These are phyloP conservation scores for Yponomeuta cagnagella DNA, from an alignment of 2,888 invertebrate species.

Conservation along the genomic window DNA sequence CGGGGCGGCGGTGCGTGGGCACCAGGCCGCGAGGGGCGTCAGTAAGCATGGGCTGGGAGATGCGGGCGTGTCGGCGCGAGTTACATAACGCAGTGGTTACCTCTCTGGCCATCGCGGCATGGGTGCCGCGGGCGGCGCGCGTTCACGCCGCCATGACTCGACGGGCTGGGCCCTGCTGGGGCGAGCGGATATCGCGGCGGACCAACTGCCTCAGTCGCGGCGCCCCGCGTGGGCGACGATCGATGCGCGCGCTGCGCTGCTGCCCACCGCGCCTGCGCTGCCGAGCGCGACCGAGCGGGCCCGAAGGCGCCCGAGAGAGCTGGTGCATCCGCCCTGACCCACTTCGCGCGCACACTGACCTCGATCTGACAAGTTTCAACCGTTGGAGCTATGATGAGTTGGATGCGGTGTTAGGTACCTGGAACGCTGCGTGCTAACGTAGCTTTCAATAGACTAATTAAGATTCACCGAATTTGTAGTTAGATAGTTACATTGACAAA, in stretches of 20 bases:
- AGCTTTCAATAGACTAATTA: too few relatives aligned
- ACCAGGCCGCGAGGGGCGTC: slow-evolving; percentile 24
- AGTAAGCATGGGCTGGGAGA: slow-evolving; percentile 43
- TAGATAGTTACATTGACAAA: too few relatives aligned
- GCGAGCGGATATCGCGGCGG: slow-evolving; percentile 62
- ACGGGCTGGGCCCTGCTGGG: slow-evolving; percentile 58
- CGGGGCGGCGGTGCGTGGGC: slow-evolving; percentile 14
- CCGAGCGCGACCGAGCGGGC: slow-evolving; percentile 38
- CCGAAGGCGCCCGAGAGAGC: slow-evolving; percentile 36
- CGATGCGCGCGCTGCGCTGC: slow-evolving; percentile 56
- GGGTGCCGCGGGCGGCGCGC: slow-evolving; percentile 76
- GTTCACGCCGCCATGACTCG: slow-evolving; percentile 72
- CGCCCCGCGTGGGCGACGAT: slow-evolving; percentile 44
- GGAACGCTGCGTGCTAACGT: too few relatives aligned
- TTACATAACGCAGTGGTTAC: slow-evolving; percentile 39
- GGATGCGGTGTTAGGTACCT: slow-evolving; percentile 1
- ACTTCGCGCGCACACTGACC: slow-evolving; percentile 64
- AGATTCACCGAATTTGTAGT: too few relatives aligned
- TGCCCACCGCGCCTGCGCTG: slow-evolving; percentile 37
- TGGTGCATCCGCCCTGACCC: slow-evolving; percentile 64
- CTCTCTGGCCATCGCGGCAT: slow-evolving; percentile 85
- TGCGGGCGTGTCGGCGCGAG: slow-evolving; percentile 48
- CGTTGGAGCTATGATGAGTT: slow-evolving; percentile 5
- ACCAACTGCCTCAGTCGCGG: slow-evolving; percentile 19
- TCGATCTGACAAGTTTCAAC: slow-evolving; percentile 18